These are phyloP conservation scores for Sarcoramphus papa DNA, from an alignment of 2,797 vertebrate species.

Conservation along the genomic window DNA sequence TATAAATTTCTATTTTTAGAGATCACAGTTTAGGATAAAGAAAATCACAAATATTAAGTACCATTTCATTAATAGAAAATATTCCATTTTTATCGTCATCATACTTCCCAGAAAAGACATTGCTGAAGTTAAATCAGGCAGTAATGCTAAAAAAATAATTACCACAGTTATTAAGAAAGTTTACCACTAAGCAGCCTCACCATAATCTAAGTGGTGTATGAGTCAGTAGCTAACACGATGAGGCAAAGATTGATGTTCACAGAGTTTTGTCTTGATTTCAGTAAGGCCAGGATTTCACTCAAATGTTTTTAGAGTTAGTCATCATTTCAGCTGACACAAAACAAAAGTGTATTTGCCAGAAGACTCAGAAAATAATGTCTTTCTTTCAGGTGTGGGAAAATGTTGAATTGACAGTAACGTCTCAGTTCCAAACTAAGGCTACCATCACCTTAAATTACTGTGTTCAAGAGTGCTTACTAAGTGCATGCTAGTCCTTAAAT, in stretches of 20 bases:
- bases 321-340: conserved; percentile 36
- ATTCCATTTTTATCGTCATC: background rate
- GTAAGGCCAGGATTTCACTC: background rate
- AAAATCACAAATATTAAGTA: conserved; percentile 52
- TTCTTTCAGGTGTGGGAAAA: background rate
- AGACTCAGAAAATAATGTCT: background rate
- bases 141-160: background rate
- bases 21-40: conserved; percentile 59
- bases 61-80: conserved; percentile 31
- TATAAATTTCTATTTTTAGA: conserved; percentile 76
- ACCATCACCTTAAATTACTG: background rate
- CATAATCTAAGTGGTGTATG: background rate
- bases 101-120: background rate
- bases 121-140: background rate
- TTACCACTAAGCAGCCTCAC: background rate
- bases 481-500: background rate
- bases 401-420: background rate
- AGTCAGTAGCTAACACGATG: background rate
- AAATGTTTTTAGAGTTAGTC: conserved; percentile 17
- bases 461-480: background rate
- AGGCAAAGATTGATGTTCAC: background rate
- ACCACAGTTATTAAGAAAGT: conserved; percentile 2
- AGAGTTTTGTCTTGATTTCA: conserved; percentile 16
- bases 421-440: background rate
- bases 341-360: background rate